Base-by-base conservation (phyloP, 2,113 vertebrate species). In the Andinoacara biseriatus region DNA sequence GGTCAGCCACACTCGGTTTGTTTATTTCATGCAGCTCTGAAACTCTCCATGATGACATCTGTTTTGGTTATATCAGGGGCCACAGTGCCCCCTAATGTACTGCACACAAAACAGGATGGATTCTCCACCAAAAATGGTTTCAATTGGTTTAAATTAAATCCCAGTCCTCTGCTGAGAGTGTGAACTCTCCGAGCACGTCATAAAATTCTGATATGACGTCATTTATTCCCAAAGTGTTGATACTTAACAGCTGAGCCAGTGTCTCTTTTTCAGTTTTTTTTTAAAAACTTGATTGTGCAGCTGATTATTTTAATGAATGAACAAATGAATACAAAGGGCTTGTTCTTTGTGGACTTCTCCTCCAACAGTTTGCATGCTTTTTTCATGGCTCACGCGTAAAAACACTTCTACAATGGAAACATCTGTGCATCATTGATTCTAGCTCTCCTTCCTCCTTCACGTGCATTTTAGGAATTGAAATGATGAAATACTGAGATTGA, bases 31-130 rank as follows among this genome's bases (percentile, higher is more conserved):
- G 26, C 38, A 54, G 22, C 52, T 49, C 76, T 75, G 24, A 3
- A 29, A n/a, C 15, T 46, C 76, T 58, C 31, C n/a, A 2, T 24
- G 61, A 54, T 65, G 86, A 74, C 20, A 69, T 54, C 29, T 10
- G 7, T 59, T 18, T 54, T 13, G 5, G 52, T 13, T n/a, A 20
- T 67, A 15, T 57, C 8, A 81, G 54, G 26, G 33, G 8, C 22
- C 8, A 22, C 26, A 81, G 80, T 35, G 65, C 81, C 91, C 58
- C 62, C 91, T 87, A 17, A 78, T 89, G 91, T 58, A 11, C 63
- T 52, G 3, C 52, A 9, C 4, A n/a, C 0, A 60, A 10, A 38
- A 54, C n/a, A 38, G 4, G 43, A 79, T 31, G 6, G 3, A n/a
- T 54, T 54, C 10, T 54, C 17, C n/a, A 46, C 4, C 54, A 31